Evolutionary conservation across 2,113 vertebrate genomes (phyloP).

Genomic region (Notothenia rossii): DNA sequence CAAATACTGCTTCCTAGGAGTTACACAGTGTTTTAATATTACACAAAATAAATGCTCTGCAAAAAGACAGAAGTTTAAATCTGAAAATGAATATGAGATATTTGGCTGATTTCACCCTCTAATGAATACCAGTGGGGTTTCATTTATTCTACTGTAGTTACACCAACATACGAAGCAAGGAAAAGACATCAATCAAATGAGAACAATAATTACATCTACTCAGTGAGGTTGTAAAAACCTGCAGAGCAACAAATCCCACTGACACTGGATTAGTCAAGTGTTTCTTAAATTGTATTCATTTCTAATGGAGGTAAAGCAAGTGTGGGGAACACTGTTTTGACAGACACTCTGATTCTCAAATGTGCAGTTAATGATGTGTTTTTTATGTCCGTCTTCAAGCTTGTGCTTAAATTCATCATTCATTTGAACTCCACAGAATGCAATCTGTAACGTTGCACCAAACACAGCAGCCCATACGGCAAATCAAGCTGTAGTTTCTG

Average conservation of each 20-base stretch:
- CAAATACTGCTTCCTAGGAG: background rate
- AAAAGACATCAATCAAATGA: background rate
- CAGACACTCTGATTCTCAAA: background rate
- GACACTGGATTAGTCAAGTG: background rate
- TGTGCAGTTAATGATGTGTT: background rate
- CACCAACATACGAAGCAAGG: background rate
- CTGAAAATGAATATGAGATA: conserved; percentile 9
- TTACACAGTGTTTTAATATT: background rate
- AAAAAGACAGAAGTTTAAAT: conserved; percentile 4
- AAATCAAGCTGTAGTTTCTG: conserved; percentile 14
- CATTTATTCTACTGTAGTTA: conserved; percentile 12
- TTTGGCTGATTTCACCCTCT: background rate
- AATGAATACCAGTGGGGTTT: conserved; percentile 7
- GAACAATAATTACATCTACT: conserved; percentile 20
- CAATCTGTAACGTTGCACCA: background rate
- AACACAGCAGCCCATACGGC: background rate
- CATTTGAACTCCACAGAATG: background rate
- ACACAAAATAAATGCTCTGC: background rate
- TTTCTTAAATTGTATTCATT: background rate
- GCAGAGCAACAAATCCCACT: background rate
- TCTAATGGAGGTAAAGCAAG: background rate
- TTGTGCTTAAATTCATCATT: background rate
- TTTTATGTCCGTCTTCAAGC: background rate
- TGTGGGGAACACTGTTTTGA: background rate
- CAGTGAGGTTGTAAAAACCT: conserved; percentile 17